These are phyloP conservation scores for Mirounga angustirostris DNA, from an alignment of 2,113 vertebrate species.

Conservation along the genomic window DNA sequence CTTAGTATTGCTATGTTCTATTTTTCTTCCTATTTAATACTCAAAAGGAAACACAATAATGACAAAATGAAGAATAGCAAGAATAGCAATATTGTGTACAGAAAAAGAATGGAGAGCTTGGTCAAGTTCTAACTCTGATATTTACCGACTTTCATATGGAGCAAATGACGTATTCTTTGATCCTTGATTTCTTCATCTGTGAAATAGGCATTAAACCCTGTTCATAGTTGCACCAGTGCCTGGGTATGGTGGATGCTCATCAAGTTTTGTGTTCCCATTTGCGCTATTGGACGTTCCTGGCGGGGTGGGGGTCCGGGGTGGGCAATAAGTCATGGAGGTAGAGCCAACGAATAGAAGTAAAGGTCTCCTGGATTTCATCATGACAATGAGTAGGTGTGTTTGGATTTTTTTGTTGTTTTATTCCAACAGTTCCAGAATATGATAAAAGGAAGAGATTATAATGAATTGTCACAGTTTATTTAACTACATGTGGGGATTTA, in stretches of 20 bases:
- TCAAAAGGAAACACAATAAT: not conserved
- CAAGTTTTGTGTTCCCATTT: not conserved
- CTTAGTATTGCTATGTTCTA: not conserved
- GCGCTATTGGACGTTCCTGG: not conserved
- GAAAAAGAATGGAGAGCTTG: not conserved
- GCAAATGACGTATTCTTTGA: not conserved
- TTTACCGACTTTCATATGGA: not conserved
- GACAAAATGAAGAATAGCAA: not conserved
- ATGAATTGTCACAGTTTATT: not conserved
- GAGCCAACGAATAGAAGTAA: not conserved
- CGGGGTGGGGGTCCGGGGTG: fast-evolving
- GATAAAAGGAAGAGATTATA: not conserved
- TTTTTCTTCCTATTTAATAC: not conserved
- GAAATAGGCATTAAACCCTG: not conserved
- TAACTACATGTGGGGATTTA: not conserved
- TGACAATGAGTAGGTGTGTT: not conserved
- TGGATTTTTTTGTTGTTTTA: not conserved
- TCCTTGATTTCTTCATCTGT: not conserved
- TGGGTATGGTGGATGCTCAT: not conserved
- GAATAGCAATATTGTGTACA: not conserved
- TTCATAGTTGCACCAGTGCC: not conserved
- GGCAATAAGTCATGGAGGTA: not conserved
- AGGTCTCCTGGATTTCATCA: not conserved
- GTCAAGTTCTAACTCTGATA: not conserved
- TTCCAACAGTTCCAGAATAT: not conserved